Conservation (phyloP, 2,113 vertebrate species). For the Cyanocitta stelleri region DNA sequence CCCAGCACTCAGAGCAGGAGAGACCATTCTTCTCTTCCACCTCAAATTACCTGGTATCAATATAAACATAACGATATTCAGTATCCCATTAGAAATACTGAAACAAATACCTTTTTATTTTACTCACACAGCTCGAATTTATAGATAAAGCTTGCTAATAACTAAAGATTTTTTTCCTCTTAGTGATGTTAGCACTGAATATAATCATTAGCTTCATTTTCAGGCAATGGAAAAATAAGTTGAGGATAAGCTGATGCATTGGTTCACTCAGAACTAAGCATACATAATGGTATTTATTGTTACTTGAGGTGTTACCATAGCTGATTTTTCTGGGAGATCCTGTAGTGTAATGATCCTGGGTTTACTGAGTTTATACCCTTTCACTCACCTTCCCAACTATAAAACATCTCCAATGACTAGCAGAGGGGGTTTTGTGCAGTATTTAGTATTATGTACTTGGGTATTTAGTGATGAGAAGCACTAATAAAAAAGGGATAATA, state of each 20-base stretch:
- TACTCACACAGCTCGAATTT: background rate
- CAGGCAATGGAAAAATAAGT: background rate
- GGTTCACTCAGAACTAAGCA: background rate
- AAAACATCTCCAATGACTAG: background rate
- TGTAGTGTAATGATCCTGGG: background rate
- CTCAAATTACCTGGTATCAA: background rate
- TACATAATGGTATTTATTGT: background rate
- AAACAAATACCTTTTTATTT: background rate
- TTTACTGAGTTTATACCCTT: background rate
- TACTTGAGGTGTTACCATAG: background rate
- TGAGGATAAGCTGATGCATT: background rate
- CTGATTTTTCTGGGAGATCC: background rate
- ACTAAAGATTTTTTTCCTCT: conserved; percentile 24
- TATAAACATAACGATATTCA: background rate
- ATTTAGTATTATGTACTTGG: background rate
- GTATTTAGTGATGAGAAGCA: background rate
- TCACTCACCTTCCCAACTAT: background rate
- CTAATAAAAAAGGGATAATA: background rate
- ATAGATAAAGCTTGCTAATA: background rate
- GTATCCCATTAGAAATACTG: background rate
- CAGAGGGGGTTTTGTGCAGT: background rate
- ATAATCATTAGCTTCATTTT: conserved; percentile 26
- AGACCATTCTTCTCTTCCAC: background rate
- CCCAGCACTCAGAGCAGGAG: background rate
- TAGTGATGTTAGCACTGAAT: background rate